These are phyloP conservation scores for Donacobius atricapilla DNA, from an alignment of 2,113 vertebrate genomes.

Conservation along the genomic window DNA sequence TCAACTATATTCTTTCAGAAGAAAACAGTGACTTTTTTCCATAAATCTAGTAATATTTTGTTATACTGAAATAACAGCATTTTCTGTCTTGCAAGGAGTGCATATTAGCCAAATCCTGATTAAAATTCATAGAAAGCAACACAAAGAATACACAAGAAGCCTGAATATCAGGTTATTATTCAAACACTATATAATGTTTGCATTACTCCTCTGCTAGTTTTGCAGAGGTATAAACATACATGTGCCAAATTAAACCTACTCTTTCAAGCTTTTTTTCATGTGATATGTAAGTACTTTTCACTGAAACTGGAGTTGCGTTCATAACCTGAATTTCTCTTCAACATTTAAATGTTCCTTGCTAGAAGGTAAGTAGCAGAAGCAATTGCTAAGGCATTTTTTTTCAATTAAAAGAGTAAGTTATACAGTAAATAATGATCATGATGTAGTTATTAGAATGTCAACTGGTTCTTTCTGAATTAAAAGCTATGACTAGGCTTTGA, in stretches of 20 bases:
- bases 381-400: neutral
- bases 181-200: neutral
- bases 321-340: neutral
- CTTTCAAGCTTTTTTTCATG: neutral
- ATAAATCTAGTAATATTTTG: neutral
- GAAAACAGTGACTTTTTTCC: neutral
- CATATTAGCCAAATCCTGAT: neutral
- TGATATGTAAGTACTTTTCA: neutral
- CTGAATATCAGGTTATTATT: slow-evolving; percentile 10
- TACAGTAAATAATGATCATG: neutral
- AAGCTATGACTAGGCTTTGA: neutral
- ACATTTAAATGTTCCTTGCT: neutral
- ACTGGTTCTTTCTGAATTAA: neutral
- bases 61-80: neutral
- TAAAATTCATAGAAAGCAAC: slow-evolving; percentile 30
- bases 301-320: neutral
- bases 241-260: neutral
- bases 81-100: neutral
- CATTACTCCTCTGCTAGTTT: neutral
- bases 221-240: neutral
- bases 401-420: neutral
- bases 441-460: neutral
- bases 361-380: neutral
- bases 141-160: slow-evolving; percentile 39
- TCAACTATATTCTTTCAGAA: neutral